phyloP scores from a whole-genome alignment of 2,797 vertebrate genomes.

The Triplophysa yarkandensis region DNA sequence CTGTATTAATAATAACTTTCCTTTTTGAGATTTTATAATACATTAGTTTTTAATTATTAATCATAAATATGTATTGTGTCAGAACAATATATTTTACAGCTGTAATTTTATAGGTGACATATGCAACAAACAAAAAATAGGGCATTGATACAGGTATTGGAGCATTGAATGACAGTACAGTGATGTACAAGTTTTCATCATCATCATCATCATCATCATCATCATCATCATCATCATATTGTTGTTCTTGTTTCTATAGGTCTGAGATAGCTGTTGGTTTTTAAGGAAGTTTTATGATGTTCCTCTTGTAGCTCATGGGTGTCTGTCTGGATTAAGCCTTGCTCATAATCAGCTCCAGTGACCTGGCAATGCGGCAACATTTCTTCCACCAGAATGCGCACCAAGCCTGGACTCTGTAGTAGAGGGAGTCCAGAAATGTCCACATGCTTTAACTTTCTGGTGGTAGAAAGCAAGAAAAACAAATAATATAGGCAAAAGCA shows the following conservation, averaged over 20 bases:
- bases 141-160: background rate
- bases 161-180: too few species aligned
- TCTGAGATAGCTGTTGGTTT: background rate
- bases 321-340: slow-evolving; percentile 46
- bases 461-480: background rate
- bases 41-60: background rate
- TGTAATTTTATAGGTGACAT: background rate
- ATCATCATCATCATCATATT: background rate
- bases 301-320: background rate
- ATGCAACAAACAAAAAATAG: background rate
- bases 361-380: slow-evolving; percentile 82
- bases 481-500: background rate
- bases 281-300: slow-evolving; percentile 8
- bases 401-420: slow-evolving; percentile 73
- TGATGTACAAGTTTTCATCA: background rate
- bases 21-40: too few species aligned
- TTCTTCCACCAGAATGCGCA: slow-evolving; percentile 84
- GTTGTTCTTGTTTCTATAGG: background rate
- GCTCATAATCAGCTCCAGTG: slow-evolving; percentile 67
- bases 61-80: background rate
- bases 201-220: too few species aligned
- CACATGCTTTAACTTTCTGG: slow-evolving; percentile 77
- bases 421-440: slow-evolving; percentile 78
- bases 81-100: background rate
- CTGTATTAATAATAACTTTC: too few species aligned